Evolutionary conservation across 2,113 vertebrate genomes (phyloP).

Genomic region (Eublepharis macularius): DNA sequence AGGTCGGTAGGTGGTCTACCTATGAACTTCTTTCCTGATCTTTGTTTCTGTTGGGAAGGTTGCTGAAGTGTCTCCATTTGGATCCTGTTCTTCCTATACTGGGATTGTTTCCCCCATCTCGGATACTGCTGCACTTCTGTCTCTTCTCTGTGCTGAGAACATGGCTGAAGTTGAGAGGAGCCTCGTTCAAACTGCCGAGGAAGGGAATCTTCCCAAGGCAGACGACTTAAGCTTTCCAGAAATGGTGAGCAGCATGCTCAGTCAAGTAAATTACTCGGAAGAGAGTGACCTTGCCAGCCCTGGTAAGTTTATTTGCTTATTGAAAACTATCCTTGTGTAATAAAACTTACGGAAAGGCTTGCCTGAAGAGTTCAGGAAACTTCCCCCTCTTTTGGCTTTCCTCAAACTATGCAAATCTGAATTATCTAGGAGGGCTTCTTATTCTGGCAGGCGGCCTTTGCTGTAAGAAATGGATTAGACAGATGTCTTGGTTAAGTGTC

Average conservation of each 20-base stretch:
- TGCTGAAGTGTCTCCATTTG: constrained; percentile 76
- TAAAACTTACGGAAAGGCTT: no score
- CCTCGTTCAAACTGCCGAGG: constrained; percentile 28
- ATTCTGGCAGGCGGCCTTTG: no score
- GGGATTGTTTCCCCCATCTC: constrained; percentile 85
- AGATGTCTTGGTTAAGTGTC: no score
- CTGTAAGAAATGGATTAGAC: no score
- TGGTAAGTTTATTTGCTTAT: constrained; percentile 49
- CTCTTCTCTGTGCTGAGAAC: constrained; percentile 69
- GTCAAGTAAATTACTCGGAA: constrained; percentile 65
- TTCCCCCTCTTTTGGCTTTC: no score
- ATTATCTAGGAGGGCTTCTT: no score
- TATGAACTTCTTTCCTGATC: neutral
- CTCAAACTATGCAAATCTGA: no score
- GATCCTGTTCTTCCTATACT: constrained; percentile 68
- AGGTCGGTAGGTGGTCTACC: no score
- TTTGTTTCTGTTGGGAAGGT: constrained; percentile 68
- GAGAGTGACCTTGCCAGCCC: constrained; percentile 58
- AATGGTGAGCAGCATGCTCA: constrained; percentile 80
- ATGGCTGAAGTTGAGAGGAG: constrained; percentile 28
- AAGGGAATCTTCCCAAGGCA: constrained; percentile 47
- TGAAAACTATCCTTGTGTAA: neutral
- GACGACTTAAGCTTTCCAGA: constrained; percentile 72
- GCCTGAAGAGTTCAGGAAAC: neutral
- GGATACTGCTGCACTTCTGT: constrained; percentile 76